A percentile compares a stretch with the other conserved stretches of the same genome.
Conservation (phyloP, 2,888 invertebrate genomes). For the Diarsia dahlii region DNA sequence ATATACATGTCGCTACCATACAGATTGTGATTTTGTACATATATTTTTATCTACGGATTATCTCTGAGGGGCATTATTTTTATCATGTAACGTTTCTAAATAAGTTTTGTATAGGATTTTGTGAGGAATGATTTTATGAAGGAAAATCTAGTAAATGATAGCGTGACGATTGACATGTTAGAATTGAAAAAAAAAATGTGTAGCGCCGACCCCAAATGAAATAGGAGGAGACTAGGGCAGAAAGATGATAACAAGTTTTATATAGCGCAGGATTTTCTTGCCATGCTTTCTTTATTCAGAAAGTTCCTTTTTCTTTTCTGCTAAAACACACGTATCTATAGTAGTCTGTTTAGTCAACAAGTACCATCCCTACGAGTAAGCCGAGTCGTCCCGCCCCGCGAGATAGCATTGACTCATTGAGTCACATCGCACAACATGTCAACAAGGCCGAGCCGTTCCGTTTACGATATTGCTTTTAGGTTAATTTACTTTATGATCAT, state of each 20-base stretch:
- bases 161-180: too few species aligned
- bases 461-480: conserved; percentile 84
- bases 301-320: not conserved
- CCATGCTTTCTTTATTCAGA: not conserved
- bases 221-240: too few species aligned
- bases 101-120: too few species aligned
- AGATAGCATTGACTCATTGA: conserved; percentile 82
- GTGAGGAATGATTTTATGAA: too few species aligned
- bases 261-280: not conserved
- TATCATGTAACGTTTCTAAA: too few species aligned
- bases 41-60: not conserved
- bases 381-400: conserved; percentile 60
- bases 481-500: conserved; percentile 82
- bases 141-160: too few species aligned
- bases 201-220: too few species aligned
- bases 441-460: conserved; percentile 83
- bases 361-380: conserved; percentile 53
- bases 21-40: not conserved
- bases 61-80: not conserved
- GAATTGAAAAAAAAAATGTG: too few species aligned
- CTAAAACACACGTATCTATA: not conserved
- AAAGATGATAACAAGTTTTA: too few species aligned
- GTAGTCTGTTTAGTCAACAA: conserved; percentile 1
- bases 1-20: not conserved
- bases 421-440: conserved; percentile 83